phyloP scores from a whole-genome alignment of 2,797 vertebrate genomes.

The Melanotaenia parkinsoni region DNA sequence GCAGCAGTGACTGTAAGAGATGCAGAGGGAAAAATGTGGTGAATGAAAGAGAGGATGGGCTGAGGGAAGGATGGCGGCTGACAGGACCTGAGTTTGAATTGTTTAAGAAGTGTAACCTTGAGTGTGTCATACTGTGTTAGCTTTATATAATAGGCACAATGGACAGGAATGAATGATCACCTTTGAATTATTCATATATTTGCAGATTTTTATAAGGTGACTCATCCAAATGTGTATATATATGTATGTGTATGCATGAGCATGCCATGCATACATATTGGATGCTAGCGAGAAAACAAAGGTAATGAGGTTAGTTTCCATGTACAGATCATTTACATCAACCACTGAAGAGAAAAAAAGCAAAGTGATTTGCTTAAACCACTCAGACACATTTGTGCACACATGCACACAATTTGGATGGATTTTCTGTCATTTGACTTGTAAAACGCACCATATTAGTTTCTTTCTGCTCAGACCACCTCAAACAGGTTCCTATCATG shows the following conservation, averaged over 20 bases:
- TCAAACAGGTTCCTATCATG: conserved; percentile 44
- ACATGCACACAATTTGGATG: conserved; percentile 17
- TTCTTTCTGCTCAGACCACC: conserved; percentile 38
- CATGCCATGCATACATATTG: not conserved
- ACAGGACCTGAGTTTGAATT: conserved; percentile 42
- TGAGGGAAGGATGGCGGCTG: conserved; percentile 25
- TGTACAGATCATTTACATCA: conserved; percentile 56
- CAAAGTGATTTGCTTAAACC: conserved; percentile 53
- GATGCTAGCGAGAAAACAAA: conserved; percentile 37
- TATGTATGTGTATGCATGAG: not conserved
- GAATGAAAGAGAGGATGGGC: conserved; percentile 33
- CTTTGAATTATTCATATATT: conserved; percentile 21
- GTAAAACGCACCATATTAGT: conserved; percentile 43
- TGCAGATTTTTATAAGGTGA: conserved; percentile 28
- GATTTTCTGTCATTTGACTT: conserved; percentile 56
- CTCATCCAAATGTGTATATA: conserved; percentile 12
- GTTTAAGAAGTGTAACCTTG: conserved; percentile 27
- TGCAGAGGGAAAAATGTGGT: conserved; percentile 30
- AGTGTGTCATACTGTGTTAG: not conserved
- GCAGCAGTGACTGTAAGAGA: conserved; percentile 34
- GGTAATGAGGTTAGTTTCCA: conserved; percentile 35
- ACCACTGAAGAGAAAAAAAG: conserved; percentile 34
- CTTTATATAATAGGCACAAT: too few relatives aligned
- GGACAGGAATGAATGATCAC: conserved; percentile 6
- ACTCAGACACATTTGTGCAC: conserved; percentile 13